These are phyloP conservation scores for Napeogenes sylphis DNA, from an alignment of 2,888 invertebrate genomes.

Conservation along the genomic window DNA sequence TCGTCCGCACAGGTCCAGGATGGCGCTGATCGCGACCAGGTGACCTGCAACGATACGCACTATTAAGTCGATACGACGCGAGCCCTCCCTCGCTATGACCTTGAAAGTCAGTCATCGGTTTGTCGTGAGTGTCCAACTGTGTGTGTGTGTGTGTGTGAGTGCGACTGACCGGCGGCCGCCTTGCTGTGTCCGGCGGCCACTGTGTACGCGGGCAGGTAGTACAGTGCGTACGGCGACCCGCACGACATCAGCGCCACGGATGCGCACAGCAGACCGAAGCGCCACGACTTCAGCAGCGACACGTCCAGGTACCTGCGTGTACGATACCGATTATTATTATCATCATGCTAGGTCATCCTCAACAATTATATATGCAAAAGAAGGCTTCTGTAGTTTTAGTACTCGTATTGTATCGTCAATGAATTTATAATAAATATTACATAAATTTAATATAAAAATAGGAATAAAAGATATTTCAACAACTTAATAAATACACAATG, in stretches of 20 bases:
- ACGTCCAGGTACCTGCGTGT: slow-evolving; percentile 81
- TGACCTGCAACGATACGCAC: slow-evolving; percentile 69
- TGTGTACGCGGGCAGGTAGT: slow-evolving; percentile 86
- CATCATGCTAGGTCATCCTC: no score
- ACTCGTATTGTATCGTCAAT: no score
- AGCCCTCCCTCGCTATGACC: not conserved
- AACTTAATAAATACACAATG: no score
- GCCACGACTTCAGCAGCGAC: slow-evolving; percentile 80
- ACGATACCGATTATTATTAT: not conserved
- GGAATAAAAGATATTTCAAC: no score
- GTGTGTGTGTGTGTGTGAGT: no score
- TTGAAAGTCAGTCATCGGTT: no score
- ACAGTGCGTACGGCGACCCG: slow-evolving; percentile 86
- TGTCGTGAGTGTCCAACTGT: no score
- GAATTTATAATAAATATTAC: no score
- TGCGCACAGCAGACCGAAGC: slow-evolving; percentile 83
- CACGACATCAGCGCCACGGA: slow-evolving; percentile 87
- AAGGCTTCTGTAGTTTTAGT: no score
- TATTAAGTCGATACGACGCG: not conserved
- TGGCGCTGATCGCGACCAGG: slow-evolving; percentile 85
- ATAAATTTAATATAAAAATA: no score
- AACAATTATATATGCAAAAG: no score
- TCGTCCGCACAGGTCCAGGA: slow-evolving; percentile 83
- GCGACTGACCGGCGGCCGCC: slow-evolving; percentile 62
- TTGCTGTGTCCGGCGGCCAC: slow-evolving; percentile 81